Percentiles rank a stretch among this genome's conserved stretches.
These are phyloP conservation scores for Drosophila affinis DNA, from an alignment of 2,888 invertebrate species.

Conservation along the genomic window DNA sequence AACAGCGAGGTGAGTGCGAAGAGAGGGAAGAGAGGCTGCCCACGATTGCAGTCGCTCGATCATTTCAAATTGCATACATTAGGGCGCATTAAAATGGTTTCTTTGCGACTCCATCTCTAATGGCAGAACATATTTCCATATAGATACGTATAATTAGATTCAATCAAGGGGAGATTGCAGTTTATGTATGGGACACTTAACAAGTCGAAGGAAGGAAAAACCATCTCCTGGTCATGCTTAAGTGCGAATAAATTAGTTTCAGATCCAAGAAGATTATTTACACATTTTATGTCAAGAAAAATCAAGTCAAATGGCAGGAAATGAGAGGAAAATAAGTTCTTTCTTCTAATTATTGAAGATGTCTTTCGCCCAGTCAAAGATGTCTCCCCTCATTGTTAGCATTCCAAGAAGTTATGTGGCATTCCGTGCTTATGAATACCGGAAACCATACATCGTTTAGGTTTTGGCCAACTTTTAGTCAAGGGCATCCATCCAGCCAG, in stretches of 20 bases:
- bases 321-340: neutral
- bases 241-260: neutral
- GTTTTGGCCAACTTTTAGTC: slow-evolving; percentile 15
- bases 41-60: slow-evolving; percentile 22
- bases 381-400: neutral
- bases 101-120: neutral
- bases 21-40: slow-evolving; percentile 5
- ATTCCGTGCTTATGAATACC: neutral
- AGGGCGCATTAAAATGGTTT: slow-evolving; percentile 34
- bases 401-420: neutral
- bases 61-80: slow-evolving; percentile 58
- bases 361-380: neutral
- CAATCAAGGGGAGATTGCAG: slow-evolving; percentile 9
- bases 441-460: slow-evolving; percentile 31
- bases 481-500: slow-evolving; percentile 10
- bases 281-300: neutral
- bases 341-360: neutral
- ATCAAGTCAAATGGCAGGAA: neutral
- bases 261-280: neutral
- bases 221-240: neutral
- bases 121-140: slow-evolving; percentile 6
- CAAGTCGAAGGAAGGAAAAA: neutral
- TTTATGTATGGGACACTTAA: neutral
- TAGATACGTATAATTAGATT: slow-evolving; percentile 10
- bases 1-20: neutral